Evolutionary conservation across 1,140 invertebrate genomes (phyloP), one percentile per base, ranked within the genome.

Genomic region (Rhizoglyphus robini): DNA sequence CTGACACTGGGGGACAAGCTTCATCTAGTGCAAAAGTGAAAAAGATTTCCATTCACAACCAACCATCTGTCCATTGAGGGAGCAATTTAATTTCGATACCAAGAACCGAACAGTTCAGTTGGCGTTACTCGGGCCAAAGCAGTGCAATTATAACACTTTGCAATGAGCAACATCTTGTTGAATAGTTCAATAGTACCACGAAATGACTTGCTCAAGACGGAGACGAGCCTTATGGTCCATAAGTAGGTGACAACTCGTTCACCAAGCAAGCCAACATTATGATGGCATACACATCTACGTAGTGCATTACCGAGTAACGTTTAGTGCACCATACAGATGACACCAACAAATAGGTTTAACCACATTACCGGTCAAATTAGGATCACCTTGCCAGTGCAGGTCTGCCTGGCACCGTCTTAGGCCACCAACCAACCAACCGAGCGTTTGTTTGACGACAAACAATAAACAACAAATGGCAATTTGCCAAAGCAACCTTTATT

Each of bases 11-110:
- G n/a, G n/a, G n/a, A n/a, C n/a, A n/a, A n/a, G n/a, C n/a, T n/a
- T n/a, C n/a, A n/a, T n/a, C n/a, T n/a, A n/a, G n/a, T n/a, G n/a
- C 18, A 18, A 8, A 41, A 41, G 36, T 41, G 36, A 32, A 54
- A 54, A 32, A 8, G 23, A 54, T 54, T 54, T 8, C 51, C 23
- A 27, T 8, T 54, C 20, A 5, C 51, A 15, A 54, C 31, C 51
- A 32, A 54, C 8, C 51, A 41, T 41, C 8, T 18, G 36, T 41
- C 36, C 36, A 54, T 32, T 54, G 51, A 54, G 31, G 8, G 8
- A 8, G 51, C 51, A 54, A 54, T 54, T 54, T 54, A 54, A 54
- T 54, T 54, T 5, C 51, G 18, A 41, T 41, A 41, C 36, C 36
- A n/a, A n/a, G n/a, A n/a, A n/a, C 36, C 8, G 8, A 41, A 41